A percentile compares a stretch with the other conserved stretches of the same genome.
These are phyloP conservation scores for Hiodon alosoides DNA, from an alignment of 2,113 vertebrate species.

Conservation along the genomic window DNA sequence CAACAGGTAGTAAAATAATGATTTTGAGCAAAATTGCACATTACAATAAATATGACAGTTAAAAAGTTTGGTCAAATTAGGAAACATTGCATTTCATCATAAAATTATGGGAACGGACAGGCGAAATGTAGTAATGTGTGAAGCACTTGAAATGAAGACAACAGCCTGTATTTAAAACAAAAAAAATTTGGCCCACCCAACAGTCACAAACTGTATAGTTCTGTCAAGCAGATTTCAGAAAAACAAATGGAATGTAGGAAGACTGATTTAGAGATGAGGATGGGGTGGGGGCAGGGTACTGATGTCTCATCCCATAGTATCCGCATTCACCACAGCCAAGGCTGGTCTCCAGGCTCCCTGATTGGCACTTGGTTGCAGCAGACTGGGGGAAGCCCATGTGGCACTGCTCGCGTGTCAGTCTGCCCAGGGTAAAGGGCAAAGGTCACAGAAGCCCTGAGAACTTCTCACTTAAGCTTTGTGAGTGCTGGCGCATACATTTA, in stretches of 20 bases:
- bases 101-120: conserved; percentile 41
- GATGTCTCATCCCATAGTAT: no score
- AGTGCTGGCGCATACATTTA: neutral
- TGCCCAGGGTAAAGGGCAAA: neutral
- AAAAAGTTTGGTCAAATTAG: conserved; percentile 30
- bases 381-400: neutral
- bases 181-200: no score
- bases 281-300: no score
- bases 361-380: neutral
- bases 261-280: no score
- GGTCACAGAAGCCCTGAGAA: neutral
- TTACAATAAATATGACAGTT: conserved; percentile 59
- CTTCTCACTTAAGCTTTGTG: neutral
- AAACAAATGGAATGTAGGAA: no score
- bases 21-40: conserved; percentile 55
- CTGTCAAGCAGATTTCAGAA: neutral
- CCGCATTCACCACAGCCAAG: neutral
- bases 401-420: neutral
- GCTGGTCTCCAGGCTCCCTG: neutral
- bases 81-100: conserved; percentile 28
- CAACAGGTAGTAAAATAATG: conserved; percentile 53
- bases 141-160: conserved; percentile 27
- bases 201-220: neutral
- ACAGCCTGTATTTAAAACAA: neutral
- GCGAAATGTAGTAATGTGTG: conserved; percentile 68